Conservation (phyloP, 2,113 vertebrate genomes). For the Ameiurus melas region DNA sequence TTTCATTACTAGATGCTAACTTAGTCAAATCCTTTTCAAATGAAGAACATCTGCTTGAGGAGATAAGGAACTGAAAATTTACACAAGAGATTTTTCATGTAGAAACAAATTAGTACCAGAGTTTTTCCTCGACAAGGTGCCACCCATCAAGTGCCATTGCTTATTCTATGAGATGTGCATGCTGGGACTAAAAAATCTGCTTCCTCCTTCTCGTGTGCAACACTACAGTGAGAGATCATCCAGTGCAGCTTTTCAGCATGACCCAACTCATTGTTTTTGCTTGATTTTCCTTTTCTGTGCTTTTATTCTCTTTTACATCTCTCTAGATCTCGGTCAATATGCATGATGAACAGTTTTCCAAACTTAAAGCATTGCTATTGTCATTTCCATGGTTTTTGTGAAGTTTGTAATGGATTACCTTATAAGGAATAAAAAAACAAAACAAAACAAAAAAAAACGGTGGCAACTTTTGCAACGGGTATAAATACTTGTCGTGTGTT, state of each 20-base stretch:
- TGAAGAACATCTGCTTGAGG: neutral
- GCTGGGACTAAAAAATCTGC: conserved; percentile 67
- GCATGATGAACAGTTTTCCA: conserved; percentile 75
- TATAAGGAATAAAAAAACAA: conserved; percentile 72
- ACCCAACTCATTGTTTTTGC: conserved; percentile 52
- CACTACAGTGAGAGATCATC: neutral
- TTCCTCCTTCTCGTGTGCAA: conserved; percentile 2
- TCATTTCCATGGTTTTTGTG: conserved; percentile 76
- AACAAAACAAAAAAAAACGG: conserved; percentile 59
- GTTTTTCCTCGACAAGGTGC: neutral
- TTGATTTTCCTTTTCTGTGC: conserved; percentile 61
- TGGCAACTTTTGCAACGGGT: conserved; percentile 67
- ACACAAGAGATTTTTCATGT: neutral
- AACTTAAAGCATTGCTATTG: conserved; percentile 72
- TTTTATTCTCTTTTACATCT: conserved; percentile 64
- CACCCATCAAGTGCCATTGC: conserved; percentile 58
- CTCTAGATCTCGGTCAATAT: conserved; percentile 69
- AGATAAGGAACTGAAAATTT: neutral
- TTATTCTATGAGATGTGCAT: conserved; percentile 66
- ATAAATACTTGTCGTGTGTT: conserved; percentile 35
- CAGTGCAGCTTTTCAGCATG: conserved; percentile 24
- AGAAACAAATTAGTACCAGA: neutral
- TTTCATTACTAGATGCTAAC: neutral
- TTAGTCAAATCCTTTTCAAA: neutral
- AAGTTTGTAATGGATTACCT: conserved; percentile 83